Evolutionary conservation across 2,888 invertebrate genomes (phyloP).

Genomic region (Allacma fusca): DNA sequence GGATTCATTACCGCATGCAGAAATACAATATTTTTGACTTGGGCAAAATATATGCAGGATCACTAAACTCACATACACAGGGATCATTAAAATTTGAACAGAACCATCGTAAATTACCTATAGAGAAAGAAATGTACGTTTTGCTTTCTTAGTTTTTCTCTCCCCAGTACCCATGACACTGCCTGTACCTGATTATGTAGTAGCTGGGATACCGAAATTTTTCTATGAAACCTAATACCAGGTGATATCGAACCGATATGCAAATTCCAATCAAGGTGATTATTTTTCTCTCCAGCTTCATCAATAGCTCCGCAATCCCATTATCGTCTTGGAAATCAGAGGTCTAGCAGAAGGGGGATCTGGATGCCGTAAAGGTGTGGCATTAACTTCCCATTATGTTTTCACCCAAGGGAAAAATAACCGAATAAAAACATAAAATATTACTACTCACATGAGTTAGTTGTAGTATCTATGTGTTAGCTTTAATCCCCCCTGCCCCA

Average conservation of each 20-base stretch:
- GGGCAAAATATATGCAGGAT: too few species aligned
- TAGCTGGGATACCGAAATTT: background rate
- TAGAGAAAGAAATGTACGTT: background rate
- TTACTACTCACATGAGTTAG: background rate
- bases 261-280: slow-evolving; percentile 19
- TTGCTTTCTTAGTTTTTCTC: background rate
- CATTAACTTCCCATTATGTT: background rate
- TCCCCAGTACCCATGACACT: too few species aligned
- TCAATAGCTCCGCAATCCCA: background rate
- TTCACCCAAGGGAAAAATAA: slow-evolving; percentile 11
- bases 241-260: background rate
- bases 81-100: background rate
- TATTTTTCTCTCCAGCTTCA: slow-evolving; percentile 10
- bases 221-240: slow-evolving; percentile 19
- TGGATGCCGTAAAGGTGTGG: background rate
- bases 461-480: background rate
- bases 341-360: background rate
- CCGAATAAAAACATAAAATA: background rate
- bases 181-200: too few species aligned
- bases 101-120: background rate
- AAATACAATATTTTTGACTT: too few species aligned
- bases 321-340: slow-evolving; percentile 3
- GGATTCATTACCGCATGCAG: too few species aligned
- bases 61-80: too few species aligned
- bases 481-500: too few species aligned